Percentiles rank a stretch among this genome's conserved stretches.
Evolutionary conservation across 2,113 vertebrate species (phyloP).

Genomic region (Dicaeum eximium): DNA sequence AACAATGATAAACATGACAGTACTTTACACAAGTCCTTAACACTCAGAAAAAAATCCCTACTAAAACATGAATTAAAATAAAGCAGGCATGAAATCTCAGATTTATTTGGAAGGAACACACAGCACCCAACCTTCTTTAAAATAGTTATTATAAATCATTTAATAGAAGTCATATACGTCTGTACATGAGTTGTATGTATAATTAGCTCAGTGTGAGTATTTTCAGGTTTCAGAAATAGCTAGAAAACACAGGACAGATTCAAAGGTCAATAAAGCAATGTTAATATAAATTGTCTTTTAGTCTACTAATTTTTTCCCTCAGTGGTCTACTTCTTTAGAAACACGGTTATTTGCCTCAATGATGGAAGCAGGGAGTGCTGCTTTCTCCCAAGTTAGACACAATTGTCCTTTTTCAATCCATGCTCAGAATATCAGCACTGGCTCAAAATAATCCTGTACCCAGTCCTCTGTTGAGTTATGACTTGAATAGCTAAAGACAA

Average conservation of each 20-base stretch:
- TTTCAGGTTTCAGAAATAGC: neutral
- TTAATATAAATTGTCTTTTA: neutral
- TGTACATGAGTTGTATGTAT: neutral
- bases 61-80: neutral
- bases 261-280: neutral
- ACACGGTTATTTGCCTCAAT: neutral
- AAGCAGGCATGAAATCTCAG: neutral
- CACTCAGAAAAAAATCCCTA: neutral
- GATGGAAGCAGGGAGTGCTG: rapidly evolving
- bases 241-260: neutral
- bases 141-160: neutral
- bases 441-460: neutral
- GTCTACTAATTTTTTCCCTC: neutral
- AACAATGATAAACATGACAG: neutral
- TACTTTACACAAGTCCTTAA: neutral
- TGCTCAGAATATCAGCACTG: neutral
- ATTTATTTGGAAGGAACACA: neutral
- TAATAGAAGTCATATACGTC: neutral
- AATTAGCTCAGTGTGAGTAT: neutral
- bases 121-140: neutral
- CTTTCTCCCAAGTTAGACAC: neutral
- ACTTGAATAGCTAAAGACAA: neutral
- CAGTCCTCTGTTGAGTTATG: neutral
- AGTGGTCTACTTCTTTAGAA: neutral
- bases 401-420: neutral